Evolutionary conservation across 1,140 invertebrate species (phyloP), one percentile per base, ranked within the genome.

Genomic region (Plutomurus gul): DNA sequence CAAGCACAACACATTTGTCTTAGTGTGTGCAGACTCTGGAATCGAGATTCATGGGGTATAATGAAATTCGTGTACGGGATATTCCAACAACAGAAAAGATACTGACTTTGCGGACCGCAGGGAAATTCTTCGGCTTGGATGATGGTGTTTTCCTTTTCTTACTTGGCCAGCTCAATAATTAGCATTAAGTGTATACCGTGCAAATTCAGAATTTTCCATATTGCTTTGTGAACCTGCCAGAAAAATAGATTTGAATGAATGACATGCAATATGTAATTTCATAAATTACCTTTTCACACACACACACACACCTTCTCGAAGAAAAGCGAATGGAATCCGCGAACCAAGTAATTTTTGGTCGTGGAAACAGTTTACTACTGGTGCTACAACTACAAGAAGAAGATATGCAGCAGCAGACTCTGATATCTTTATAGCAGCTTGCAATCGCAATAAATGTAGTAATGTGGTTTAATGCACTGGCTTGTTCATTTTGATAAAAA

Each of bases 201-300:
- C 56, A 65, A 65, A 65, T 65, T 65, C 56, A 65, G 36, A 65
- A 65, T 65, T 65, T 65, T 65, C 56, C 56, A 65, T 65, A 65
- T 65, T 65, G 56, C 56, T 65, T 65, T 65, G 56, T 65, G 56
- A 65, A 65, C 56, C 36, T 65, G 56, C 56, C 56, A 65, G 56
- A 65, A 30, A 65, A 65, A 65, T 33, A 65, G 56, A 65, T 33
- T 65, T 65, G 56, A 65, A 65, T 65, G 56, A 65, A 65, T 65
- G 56, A 65, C 56, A 65, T 65, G 56, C 56, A 65, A 65, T 65
- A 65, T 65, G 18, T 65, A 65, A 65, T 65, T 65, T 65, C 56
- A 65, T 65, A 65, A 65, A 65, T 65, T 65, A 65, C 56, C 27
- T 65, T 65, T 65, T 65, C 56, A 65, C 56, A 65, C 56, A 65